A percentile compares a stretch with the other conserved stretches of the same genome.
Conservation (phyloP, 2,113 vertebrate genomes). For the Crotalus tigris region DNA sequence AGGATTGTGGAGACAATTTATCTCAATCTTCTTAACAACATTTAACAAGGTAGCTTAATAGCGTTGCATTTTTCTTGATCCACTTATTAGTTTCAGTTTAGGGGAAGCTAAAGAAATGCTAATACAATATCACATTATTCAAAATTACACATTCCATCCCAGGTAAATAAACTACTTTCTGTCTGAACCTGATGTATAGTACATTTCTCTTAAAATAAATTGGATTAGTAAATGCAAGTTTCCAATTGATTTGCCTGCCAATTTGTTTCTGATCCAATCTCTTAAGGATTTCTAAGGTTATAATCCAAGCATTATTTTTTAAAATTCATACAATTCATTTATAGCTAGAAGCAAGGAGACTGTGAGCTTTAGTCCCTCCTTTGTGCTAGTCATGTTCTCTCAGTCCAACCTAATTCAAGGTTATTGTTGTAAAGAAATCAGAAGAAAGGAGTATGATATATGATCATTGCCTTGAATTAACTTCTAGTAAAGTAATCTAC, state of each 20-base stretch:
- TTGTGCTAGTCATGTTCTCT: neutral
- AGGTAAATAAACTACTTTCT: neutral
- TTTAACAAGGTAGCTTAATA: neutral
- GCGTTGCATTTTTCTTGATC: neutral
- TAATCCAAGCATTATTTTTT: slow-evolving; percentile 23
- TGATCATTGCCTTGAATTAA: neutral
- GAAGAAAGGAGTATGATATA: neutral
- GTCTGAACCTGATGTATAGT: neutral
- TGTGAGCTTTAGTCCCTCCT: neutral
- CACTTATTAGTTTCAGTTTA: neutral
- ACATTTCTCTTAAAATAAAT: neutral
- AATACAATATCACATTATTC: neutral
- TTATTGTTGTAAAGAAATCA: neutral
- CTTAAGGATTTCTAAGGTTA: neutral
- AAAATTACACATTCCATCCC: neutral
- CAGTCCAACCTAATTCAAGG: neutral
- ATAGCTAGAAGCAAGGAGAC: neutral
- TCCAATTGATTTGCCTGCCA: neutral
- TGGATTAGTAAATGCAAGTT: neutral
- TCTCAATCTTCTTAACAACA: neutral
- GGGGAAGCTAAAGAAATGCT: neutral
- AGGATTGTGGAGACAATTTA: neutral
- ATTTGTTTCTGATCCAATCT: neutral
- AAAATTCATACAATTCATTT: slow-evolving; percentile 16
- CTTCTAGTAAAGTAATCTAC: neutral